Evolutionary conservation across 2,113 vertebrate species (phyloP).

Genomic region (Butorides virescens): DNA sequence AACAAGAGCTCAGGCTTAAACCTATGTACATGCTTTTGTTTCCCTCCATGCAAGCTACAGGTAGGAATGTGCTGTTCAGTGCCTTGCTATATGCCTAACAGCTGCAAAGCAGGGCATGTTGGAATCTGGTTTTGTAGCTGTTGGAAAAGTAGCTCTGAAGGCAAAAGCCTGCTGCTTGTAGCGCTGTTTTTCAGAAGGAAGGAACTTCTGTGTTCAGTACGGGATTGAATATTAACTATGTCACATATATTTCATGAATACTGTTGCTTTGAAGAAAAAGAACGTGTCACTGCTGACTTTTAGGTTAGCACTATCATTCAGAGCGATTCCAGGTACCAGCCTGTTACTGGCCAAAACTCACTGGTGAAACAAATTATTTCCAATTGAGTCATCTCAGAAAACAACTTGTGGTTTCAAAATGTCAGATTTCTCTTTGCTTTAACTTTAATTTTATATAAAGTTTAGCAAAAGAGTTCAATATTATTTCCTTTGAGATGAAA

Average conservation of each 20-base stretch:
- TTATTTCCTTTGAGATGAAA: neutral
- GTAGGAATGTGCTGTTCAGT: neutral
- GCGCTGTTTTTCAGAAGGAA: neutral
- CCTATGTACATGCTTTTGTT: fast-evolving
- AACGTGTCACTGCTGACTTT: neutral
- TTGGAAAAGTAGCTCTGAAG: neutral
- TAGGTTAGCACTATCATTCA: neutral
- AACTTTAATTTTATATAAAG: neutral
- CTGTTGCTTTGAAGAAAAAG: neutral
- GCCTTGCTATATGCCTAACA: neutral
- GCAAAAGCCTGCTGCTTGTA: neutral
- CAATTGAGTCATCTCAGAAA: neutral
- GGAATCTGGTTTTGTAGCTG: neutral
- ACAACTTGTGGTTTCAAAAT: neutral
- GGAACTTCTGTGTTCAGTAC: neutral
- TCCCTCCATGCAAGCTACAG: neutral
- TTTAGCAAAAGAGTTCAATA: neutral
- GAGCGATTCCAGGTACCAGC: neutral
- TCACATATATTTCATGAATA: no score
- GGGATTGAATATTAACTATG: neutral
- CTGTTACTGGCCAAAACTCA: neutral
- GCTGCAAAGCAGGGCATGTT: neutral
- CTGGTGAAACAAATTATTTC: neutral
- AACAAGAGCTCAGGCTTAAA: neutral
- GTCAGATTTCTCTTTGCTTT: neutral